Evolutionary conservation across 2,888 invertebrate species (phyloP).

Genomic region (Ypsolopha sequella): DNA sequence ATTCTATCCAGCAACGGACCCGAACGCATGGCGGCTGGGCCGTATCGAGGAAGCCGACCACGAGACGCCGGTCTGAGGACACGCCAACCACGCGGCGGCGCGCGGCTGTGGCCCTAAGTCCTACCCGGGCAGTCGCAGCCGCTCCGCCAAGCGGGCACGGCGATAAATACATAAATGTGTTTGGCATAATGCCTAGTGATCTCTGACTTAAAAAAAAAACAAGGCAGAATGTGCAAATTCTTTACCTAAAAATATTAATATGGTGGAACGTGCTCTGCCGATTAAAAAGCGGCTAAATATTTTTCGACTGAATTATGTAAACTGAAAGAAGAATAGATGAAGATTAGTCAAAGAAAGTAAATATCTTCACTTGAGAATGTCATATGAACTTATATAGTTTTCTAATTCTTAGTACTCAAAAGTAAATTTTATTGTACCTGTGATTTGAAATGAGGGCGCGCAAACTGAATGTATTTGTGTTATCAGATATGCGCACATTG

Average conservation of each 20-base stretch:
- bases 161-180: not conserved
- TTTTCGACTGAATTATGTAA: not conserved
- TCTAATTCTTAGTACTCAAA: too few relatives aligned
- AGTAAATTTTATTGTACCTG: too few relatives aligned
- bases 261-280: not conserved
- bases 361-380: too few relatives aligned
- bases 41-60: slow-evolving; percentile 86
- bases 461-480: too few relatives aligned
- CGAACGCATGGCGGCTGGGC: slow-evolving; percentile 84
- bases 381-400: too few relatives aligned
- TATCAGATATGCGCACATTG: too few relatives aligned
- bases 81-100: slow-evolving; percentile 45
- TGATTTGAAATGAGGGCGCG: too few relatives aligned
- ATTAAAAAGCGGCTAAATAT: not conserved
- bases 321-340: too few relatives aligned
- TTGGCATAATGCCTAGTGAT: not conserved
- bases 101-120: slow-evolving; percentile 26
- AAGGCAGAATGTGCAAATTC: not conserved
- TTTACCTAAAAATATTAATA: not conserved
- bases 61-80: slow-evolving; percentile 82
- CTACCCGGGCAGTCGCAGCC: slow-evolving; percentile 20
- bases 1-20: slow-evolving; percentile 72
- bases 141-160: not conserved
- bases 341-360: too few relatives aligned
- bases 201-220: not conserved